Evolutionary conservation across 2,113 vertebrate species (phyloP).

Genomic region (Mugil cephalus): DNA sequence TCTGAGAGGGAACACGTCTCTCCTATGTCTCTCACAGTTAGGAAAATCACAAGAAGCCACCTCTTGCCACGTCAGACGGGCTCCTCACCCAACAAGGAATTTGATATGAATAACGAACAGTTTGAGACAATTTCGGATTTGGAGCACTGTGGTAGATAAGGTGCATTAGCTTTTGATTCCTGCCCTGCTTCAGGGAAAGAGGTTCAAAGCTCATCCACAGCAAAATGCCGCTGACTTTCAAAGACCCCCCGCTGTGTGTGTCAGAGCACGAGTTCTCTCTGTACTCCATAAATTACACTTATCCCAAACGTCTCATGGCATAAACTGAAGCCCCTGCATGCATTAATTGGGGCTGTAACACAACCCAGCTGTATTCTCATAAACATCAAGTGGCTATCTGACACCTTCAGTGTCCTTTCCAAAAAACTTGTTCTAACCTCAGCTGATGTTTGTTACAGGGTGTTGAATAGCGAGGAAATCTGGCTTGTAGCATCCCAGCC

Average conservation of each 20-base stretch:
- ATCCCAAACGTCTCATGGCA: slow-evolving; percentile 90
- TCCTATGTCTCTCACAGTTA: neutral
- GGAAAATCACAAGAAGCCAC: slow-evolving; percentile 80
- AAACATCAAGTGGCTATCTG: slow-evolving; percentile 72
- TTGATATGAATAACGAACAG: slow-evolving; percentile 91
- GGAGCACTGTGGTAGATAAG: slow-evolving; percentile 90
- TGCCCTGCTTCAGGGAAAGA: slow-evolving; percentile 92
- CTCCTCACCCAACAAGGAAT: slow-evolving; percentile 86
- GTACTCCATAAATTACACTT: slow-evolving; percentile 97
- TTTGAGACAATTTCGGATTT: slow-evolving; percentile 88
- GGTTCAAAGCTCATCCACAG: slow-evolving; percentile 93
- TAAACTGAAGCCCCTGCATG: slow-evolving; percentile 86
- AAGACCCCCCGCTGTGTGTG: slow-evolving; percentile 92
- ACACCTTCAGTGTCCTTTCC: slow-evolving; percentile 7
- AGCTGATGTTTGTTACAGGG: neutral
- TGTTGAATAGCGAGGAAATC: neutral
- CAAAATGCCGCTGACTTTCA: slow-evolving; percentile 91
- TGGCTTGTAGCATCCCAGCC: neutral
- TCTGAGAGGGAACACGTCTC: slow-evolving; percentile 2
- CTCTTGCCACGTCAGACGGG: slow-evolving; percentile 80
- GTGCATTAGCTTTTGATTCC: slow-evolving; percentile 97
- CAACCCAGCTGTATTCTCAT: slow-evolving; percentile 85
- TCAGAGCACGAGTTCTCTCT: slow-evolving; percentile 98
- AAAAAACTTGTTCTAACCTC: slow-evolving; percentile 16
- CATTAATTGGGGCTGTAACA: slow-evolving; percentile 83